Percentiles rank a stretch among this genome's conserved stretches.
phyloP scores from a whole-genome alignment of 2,797 vertebrate genomes.

The Melanotaenia maccullochi region DNA sequence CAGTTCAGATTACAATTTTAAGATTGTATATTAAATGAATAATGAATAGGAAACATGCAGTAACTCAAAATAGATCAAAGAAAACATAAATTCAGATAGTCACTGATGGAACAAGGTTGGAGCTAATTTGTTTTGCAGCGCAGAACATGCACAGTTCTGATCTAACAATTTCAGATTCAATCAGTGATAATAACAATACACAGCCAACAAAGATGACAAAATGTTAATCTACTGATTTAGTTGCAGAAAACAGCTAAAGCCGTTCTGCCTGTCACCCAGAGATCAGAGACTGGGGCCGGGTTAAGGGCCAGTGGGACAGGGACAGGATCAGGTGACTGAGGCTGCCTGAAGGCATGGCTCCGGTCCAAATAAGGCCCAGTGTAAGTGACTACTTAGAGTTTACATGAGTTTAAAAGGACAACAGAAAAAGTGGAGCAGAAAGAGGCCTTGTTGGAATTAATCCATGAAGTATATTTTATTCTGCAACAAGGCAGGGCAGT shows the following conservation, averaged over 20 bases:
- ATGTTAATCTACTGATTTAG: conserved; percentile 49
- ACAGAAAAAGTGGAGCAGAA: conserved; percentile 9
- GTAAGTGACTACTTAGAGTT: conserved; percentile 50
- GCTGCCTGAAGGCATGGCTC: conserved; percentile 78
- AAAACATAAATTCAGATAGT: conserved; percentile 38
- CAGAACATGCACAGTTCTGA: conserved; percentile 42
- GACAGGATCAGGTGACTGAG: conserved; percentile 52
- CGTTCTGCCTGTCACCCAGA: conserved; percentile 55
- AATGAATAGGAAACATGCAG: conserved; percentile 11
- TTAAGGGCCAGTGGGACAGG: conserved; percentile 49
- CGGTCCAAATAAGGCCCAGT: conserved; percentile 70
- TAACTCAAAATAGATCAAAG: conserved; percentile 64
- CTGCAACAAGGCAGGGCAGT: neutral
- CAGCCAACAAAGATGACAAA: conserved; percentile 25
- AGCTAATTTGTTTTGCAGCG: conserved; percentile 48
- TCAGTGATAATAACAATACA: conserved; percentile 46
- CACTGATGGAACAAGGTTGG: conserved; percentile 48
- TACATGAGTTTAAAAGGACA: conserved; percentile 36
- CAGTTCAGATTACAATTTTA: conserved; percentile 40
- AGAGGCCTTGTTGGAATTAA: conserved; percentile 11
- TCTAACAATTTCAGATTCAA: conserved; percentile 56
- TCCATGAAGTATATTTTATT: conserved; percentile 13
- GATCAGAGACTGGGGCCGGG: conserved; percentile 60
- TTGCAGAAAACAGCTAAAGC: conserved; percentile 53
- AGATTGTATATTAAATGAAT: conserved; percentile 47